Conservation (phyloP, 2,888 invertebrate species). For the Galeruca laticollis region DNA sequence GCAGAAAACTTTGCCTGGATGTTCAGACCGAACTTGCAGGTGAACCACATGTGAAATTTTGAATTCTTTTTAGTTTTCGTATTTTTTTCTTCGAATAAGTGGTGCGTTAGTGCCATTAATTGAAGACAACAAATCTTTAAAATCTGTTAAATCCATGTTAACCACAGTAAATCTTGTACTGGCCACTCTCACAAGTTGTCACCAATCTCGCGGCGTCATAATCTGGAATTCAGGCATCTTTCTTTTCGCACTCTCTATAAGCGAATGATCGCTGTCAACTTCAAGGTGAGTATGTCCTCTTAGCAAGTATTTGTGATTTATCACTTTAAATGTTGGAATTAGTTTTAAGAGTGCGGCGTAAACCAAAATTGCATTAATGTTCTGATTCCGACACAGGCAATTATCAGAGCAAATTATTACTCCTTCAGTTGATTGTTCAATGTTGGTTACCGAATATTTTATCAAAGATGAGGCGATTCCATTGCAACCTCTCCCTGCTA, state of each 20-base stretch:
- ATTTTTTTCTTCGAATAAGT: constrained; percentile 32
- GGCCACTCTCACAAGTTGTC: constrained; percentile 25
- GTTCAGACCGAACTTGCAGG: constrained; percentile 28
- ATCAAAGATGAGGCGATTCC: constrained; percentile 47
- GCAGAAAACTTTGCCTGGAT: no score
- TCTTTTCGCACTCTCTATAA: constrained; percentile 38
- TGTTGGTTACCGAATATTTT: constrained; percentile 28
- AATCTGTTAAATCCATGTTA: constrained; percentile 32
- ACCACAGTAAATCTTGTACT: constrained; percentile 29
- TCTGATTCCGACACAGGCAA: constrained; percentile 14
- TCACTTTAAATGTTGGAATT: constrained; percentile 33
- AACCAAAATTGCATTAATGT: constrained; percentile 1
- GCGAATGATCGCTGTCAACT: constrained; percentile 35
- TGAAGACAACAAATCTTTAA: constrained; percentile 34
- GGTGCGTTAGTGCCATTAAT: no score
- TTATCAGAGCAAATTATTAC: constrained; percentile 33
- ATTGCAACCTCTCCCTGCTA: constrained; percentile 42
- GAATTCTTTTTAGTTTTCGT: constrained; percentile 29
- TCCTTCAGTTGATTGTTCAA: constrained; percentile 2
- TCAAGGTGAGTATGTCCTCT: no score
- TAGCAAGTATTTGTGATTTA: constrained; percentile 39
- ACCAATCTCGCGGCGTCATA: constrained; percentile 33
- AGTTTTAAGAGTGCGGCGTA: background rate
- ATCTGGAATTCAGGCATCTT: constrained; percentile 27
- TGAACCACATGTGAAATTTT: constrained; percentile 38